Percentiles rank a stretch among this genome's conserved stretches.
These are phyloP conservation scores for Sebastiscus tertius DNA, from an alignment of 2,797 vertebrate species.

Conservation along the genomic window DNA sequence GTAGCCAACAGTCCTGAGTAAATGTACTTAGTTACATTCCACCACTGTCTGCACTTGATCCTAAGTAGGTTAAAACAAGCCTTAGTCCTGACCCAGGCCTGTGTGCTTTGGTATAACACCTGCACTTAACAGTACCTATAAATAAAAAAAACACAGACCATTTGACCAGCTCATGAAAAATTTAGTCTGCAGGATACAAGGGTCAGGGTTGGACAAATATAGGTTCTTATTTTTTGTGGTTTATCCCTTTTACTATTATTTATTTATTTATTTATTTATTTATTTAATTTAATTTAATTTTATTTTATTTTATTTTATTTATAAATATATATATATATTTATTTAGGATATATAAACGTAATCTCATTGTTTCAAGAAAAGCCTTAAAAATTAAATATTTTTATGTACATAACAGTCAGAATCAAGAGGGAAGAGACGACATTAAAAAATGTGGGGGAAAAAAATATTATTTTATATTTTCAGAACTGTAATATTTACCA, in stretches of 20 bases:
- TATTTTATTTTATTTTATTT: too few species aligned
- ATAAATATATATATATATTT: too few species aligned
- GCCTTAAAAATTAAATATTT: too few species aligned
- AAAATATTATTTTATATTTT: neutral
- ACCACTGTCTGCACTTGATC: neutral
- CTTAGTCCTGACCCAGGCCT: constrained; percentile 16
- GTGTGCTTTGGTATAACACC: constrained; percentile 28
- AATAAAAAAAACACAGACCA: neutral
- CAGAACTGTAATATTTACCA: neutral
- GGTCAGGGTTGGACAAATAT: neutral
- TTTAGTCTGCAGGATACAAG: neutral
- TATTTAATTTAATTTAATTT: too few species aligned
- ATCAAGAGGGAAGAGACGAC: neutral
- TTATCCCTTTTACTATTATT: too few species aligned
- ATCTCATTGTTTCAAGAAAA: too few species aligned
- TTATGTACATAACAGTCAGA: neutral
- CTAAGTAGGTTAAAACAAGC: constrained; percentile 39
- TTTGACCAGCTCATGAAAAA: constrained; percentile 4
- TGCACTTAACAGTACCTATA: constrained; percentile 7
- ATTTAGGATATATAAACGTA: too few species aligned
- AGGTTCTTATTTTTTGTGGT: too few species aligned
- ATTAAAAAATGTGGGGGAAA: fast-evolving
- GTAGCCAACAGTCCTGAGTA: too few species aligned
- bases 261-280: too few species aligned
- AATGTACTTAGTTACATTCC: too few species aligned